Conservation (phyloP, 2,113 vertebrate species). For the Prunella fulvescens region DNA sequence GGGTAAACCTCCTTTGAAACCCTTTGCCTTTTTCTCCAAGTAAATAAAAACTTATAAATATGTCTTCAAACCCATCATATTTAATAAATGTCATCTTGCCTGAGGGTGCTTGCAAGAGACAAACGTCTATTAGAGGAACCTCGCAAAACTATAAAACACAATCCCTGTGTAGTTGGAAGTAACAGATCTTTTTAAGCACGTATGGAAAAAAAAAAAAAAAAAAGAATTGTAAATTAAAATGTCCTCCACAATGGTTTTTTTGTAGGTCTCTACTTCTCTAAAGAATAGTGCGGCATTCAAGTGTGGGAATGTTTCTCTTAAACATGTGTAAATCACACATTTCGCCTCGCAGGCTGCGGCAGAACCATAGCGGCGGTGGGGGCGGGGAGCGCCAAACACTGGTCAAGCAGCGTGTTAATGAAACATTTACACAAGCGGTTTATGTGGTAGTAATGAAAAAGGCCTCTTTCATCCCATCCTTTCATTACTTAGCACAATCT, state of each 20-base stretch:
- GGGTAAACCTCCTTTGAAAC: constrained; percentile 11
- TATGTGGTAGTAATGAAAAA: constrained; percentile 74
- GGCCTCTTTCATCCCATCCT: constrained; percentile 64
- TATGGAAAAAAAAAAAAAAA: background rate
- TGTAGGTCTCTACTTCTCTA: background rate
- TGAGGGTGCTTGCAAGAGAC: background rate
- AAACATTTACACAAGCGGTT: constrained; percentile 80
- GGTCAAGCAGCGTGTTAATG: constrained; percentile 73
- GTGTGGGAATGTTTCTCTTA: constrained; percentile 68
- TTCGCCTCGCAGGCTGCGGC: background rate
- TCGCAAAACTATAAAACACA: constrained; percentile 9
- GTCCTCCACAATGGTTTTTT: background rate
- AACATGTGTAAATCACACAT: constrained; percentile 69
- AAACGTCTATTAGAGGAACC: background rate
- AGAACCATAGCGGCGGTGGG: background rate
- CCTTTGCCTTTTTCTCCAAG: background rate
- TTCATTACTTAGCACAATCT: constrained; percentile 75
- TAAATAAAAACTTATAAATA: constrained; percentile 9
- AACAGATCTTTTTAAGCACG: constrained; percentile 48
- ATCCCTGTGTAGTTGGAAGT: constrained; percentile 21
- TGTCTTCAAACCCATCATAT: background rate
- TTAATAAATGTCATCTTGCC: constrained; percentile 38
- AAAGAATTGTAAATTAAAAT: constrained; percentile 65
- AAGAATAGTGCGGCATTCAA: constrained; percentile 41
- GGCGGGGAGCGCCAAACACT: constrained; percentile 41